phyloP scores from a whole-genome alignment of 2,113 vertebrate genomes.

The Coracopsis vasa region DNA sequence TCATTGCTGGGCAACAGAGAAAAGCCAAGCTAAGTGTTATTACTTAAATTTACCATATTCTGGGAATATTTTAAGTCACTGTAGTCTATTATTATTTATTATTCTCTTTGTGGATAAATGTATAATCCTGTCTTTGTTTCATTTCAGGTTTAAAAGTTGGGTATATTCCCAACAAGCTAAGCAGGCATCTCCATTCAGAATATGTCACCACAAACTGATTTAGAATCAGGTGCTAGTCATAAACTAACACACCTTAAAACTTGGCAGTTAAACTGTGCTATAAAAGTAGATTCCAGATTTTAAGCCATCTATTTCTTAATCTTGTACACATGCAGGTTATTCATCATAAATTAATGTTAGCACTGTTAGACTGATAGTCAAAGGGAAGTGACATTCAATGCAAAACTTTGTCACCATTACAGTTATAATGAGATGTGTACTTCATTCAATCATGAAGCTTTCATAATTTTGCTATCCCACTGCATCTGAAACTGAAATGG shows the following conservation, averaged over 20 bases:
- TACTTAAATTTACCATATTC: not conserved
- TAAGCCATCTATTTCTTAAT: not conserved
- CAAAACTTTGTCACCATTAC: not conserved
- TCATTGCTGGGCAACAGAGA: not conserved
- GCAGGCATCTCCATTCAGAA: not conserved
- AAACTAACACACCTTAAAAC: not conserved
- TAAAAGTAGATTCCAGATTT: not conserved
- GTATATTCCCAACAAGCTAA: not conserved
- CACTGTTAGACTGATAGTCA: not conserved
- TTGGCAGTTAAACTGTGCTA: not conserved
- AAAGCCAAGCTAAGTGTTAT: not conserved
- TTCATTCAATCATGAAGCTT: not conserved
- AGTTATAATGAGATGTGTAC: not conserved
- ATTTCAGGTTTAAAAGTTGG: not conserved
- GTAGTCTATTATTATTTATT: not conserved
- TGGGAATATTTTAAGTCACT: not conserved
- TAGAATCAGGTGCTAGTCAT: not conserved
- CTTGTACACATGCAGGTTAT: not conserved
- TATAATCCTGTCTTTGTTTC: not conserved
- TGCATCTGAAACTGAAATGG: not conserved
- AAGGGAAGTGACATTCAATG: not conserved
- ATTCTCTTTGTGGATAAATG: not conserved
- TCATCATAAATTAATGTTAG: not conserved
- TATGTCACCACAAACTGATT: not conserved
- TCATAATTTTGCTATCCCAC: not conserved